Percentiles rank a stretch among this genome's conserved stretches.
Conservation (phyloP, 2,888 invertebrate genomes). For the Dasypolia templi region DNA sequence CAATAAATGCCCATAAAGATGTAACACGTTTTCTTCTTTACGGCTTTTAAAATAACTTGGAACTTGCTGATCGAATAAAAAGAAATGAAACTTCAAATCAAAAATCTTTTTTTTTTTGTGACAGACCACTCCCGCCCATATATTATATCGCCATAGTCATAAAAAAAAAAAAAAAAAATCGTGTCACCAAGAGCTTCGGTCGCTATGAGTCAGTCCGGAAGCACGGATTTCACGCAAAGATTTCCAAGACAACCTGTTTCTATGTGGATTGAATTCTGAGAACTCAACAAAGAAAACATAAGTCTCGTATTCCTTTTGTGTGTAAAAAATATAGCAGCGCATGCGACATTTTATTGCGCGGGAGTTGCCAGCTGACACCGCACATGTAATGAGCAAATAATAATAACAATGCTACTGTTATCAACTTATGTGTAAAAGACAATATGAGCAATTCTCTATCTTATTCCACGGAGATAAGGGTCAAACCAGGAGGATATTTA, state of each 20-base stretch:
- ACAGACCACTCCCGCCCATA: conserved; percentile 1
- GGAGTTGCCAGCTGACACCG: conserved; percentile 79
- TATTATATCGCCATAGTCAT: background rate
- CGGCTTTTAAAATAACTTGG: background rate
- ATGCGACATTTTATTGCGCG: conserved; percentile 68
- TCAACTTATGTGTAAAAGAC: conserved; percentile 38
- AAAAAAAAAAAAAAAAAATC: background rate
- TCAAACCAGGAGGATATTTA: conserved; percentile 65
- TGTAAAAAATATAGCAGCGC: conserved; percentile 53
- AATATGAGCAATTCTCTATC: conserved; percentile 59
- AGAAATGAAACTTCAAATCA: background rate
- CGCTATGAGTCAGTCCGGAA: conserved; percentile 57
- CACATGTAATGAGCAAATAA: conserved; percentile 74
- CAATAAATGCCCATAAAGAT: background rate
- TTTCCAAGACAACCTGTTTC: conserved; percentile 57
- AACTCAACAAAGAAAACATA: conserved; percentile 62
- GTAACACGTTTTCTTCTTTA: background rate
- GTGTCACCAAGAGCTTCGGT: conserved; percentile 4
- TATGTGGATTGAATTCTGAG: conserved; percentile 51
- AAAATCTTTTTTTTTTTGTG: background rate
- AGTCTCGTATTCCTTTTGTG: conserved; percentile 40
- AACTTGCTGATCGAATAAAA: background rate
- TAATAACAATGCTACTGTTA: conserved; percentile 71
- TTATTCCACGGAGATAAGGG: conserved; percentile 69
- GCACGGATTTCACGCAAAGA: conserved; percentile 38